These are phyloP conservation scores for Oncorhynchus kisutch DNA, from an alignment of 2,113 vertebrate species.

Conservation along the genomic window DNA sequence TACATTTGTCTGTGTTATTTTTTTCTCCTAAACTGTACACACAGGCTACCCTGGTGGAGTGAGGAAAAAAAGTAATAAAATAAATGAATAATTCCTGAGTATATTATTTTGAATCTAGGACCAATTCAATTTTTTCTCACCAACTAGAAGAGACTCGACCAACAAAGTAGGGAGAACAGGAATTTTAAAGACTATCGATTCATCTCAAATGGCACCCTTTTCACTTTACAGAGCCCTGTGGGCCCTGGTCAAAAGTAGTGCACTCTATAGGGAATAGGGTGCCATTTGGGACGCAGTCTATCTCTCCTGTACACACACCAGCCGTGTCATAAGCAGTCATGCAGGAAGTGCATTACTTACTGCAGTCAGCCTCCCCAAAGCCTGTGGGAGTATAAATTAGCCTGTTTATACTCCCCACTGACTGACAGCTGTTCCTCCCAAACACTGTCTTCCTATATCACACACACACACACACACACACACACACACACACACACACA, in stretches of 20 bases:
- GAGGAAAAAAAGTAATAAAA: not conserved
- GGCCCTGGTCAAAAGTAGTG: too few species aligned
- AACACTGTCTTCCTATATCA: conserved; percentile 57
- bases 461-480: conserved; percentile 41
- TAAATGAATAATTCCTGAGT: not conserved
- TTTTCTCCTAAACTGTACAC: too few species aligned
- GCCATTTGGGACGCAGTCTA: too few species aligned
- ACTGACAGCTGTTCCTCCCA: conserved; percentile 78
- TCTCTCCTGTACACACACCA: not conserved
- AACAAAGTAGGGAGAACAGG: not conserved
- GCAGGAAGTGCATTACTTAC: conserved; percentile 47
- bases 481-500: conserved; percentile 19
- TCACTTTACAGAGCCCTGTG: not conserved
- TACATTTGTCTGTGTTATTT: too few species aligned
- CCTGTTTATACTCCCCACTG: conserved; percentile 62
- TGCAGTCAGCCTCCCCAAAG: conserved; percentile 61
- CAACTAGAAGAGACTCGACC: not conserved
- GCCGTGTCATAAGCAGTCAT: conserved; percentile 26
- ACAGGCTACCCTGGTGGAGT: not conserved
- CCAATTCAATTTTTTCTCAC: not conserved
- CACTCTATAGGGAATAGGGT: too few species aligned
- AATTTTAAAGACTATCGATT: not conserved
- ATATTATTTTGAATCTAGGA: not conserved
- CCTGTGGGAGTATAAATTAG: conserved; percentile 64
- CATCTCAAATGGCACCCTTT: not conserved